phyloP scores from a whole-genome alignment of 2,797 vertebrate species.

The Falco naumanni region DNA sequence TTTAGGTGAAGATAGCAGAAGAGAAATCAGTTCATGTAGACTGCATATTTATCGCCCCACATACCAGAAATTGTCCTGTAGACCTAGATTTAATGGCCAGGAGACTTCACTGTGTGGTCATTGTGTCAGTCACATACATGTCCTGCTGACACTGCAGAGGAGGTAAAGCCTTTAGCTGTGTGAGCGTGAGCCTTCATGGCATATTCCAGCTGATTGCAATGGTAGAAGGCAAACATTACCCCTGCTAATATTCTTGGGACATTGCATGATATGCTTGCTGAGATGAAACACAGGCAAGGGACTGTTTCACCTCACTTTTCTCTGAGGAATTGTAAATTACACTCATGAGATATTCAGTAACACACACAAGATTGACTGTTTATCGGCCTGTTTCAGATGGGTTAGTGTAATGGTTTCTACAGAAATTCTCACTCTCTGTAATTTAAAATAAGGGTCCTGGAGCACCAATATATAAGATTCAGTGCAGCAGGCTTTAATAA shows the following conservation, averaged over 20 bases:
- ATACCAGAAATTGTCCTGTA: fast-evolving
- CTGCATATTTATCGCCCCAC: neutral
- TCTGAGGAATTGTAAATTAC: constrained; percentile 14
- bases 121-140: neutral
- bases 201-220: constrained; percentile 1
- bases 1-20: neutral
- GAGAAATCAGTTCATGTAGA: neutral
- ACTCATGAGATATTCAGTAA: constrained; percentile 35
- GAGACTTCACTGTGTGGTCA: neutral
- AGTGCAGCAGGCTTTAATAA: neutral
- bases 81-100: neutral
- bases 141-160: neutral
- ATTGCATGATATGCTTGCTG: neutral
- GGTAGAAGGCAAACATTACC: neutral
- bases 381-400: constrained; percentile 20
- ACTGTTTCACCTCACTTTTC: constrained; percentile 20
- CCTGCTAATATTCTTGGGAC: neutral
- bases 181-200: neutral
- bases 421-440: constrained; percentile 49
- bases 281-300: constrained; percentile 15
- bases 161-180: neutral
- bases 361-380: constrained; percentile 15
- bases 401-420: constrained; percentile 43
- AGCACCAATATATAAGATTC: neutral
- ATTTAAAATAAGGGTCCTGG: constrained; percentile 10